Evolutionary conservation across 2,888 invertebrate genomes (phyloP), one percentile per base, ranked within the genome.

Genomic region (Lysandra bellargus): DNA sequence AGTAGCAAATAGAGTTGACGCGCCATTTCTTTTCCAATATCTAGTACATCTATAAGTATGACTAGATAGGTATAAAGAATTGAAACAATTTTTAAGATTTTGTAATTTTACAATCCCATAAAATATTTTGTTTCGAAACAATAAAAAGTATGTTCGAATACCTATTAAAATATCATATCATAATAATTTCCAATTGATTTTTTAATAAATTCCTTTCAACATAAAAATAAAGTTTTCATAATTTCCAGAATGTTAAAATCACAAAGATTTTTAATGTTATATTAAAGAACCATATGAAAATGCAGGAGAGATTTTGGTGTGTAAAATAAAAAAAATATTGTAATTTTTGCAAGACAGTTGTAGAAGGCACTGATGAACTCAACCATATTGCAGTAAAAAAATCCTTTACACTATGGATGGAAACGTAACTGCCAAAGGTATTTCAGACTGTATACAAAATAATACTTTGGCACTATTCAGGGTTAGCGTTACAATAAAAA

Each of bases 361-460:
- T 6, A 3, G 14, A 69, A 49, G 75, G 44, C 44, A 75, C 75
- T 75, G 75, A 44, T 23, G 49, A 44, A 74, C 74, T 23, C 2
- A 40, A n/a, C 4, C n/a, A 75, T 44, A 49, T 75, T 75, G 30
- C 30, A 44, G 49, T 57, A 76, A 53, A 53, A 30, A 74, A 76
- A 17, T 5, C 30, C 2, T 53, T 76, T 44, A 74, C 1, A 5
- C 33, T 69, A 69, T 69, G 69, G 69, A 69, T 33, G 69, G 69
- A 69, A 69, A 69, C 33, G 49, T 49, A 37, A 74, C 40, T 74
- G 74, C 40, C 75, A 49, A 75, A 75, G 75, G 49, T 75, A 30
- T 64, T 64, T 30, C 12, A 30, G 12, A 64, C 64, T 64, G 64
- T 69, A 69, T 14, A 23, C 23, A 14, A 76, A 57, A 76, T 33